Evolutionary conservation across 2,888 invertebrate species (phyloP).

Genomic region (Drosophila affinis): DNA sequence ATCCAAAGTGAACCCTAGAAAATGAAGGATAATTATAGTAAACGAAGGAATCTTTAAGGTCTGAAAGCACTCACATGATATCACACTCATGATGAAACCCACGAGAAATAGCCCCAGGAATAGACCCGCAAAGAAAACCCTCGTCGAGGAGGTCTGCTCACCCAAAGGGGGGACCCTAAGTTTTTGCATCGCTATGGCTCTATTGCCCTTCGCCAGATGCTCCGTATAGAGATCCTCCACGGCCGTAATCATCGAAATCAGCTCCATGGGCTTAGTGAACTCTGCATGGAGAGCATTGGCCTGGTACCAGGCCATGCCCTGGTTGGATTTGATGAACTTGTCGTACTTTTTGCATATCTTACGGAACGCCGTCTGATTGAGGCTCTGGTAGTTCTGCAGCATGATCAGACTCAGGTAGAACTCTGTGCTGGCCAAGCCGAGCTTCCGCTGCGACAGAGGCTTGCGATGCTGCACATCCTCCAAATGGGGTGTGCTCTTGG

Average conservation of each 20-base stretch:
- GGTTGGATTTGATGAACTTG: constrained; percentile 90
- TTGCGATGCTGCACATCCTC: background rate
- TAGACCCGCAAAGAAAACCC: constrained; percentile 97
- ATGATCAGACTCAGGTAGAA: constrained; percentile 97
- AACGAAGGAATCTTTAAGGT: background rate
- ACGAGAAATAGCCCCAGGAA: constrained; percentile 96
- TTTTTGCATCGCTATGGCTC: constrained; percentile 98
- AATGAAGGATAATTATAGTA: background rate
- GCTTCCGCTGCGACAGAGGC: background rate
- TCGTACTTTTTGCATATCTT: constrained; percentile 99
- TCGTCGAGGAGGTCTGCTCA: constrained; percentile 91
- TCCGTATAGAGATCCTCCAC: constrained; percentile 93
- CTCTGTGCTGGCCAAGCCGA: constrained; percentile 85
- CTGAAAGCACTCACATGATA: constrained; percentile 87
- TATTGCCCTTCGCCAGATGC: constrained; percentile 93
- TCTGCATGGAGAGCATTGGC: constrained; percentile 89
- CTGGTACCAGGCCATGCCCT: constrained; percentile 94
- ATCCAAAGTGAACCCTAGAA: constrained; percentile 24
- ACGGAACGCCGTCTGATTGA: constrained; percentile 98
- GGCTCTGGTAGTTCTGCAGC: constrained; percentile 97
- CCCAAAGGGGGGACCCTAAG: constrained; percentile 97
- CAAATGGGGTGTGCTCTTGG: background rate
- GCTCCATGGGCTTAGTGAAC: constrained; percentile 85
- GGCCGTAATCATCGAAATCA: constrained; percentile 85
- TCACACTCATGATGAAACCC: constrained; percentile 90